phyloP scores from a whole-genome alignment of 2,797 vertebrate genomes.

The Syngnathus rostellatus region DNA sequence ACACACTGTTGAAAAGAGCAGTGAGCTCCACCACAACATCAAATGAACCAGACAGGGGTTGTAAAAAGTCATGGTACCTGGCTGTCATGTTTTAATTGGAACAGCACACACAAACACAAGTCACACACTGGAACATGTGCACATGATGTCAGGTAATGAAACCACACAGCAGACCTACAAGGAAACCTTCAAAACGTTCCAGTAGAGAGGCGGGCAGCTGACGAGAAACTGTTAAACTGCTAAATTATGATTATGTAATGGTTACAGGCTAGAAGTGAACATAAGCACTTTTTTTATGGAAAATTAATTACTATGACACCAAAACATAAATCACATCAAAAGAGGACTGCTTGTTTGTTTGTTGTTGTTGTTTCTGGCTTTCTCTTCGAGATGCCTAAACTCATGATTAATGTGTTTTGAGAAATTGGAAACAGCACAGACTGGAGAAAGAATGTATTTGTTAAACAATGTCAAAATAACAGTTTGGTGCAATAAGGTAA shows the following conservation, averaged over 20 bases:
- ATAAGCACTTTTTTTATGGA: background rate
- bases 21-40: too few species aligned
- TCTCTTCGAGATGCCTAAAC: too few species aligned
- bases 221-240: background rate
- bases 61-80: too few species aligned
- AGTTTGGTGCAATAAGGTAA: too few species aligned
- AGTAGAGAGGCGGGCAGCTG: background rate
- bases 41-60: too few species aligned
- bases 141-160: background rate
- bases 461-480: too few species aligned
- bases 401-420: too few species aligned
- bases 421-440: too few species aligned
- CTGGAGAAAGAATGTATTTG: too few species aligned
- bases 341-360: background rate
- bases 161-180: background rate
- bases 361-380: background rate
- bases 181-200: background rate
- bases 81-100: background rate
- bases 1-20: too few species aligned
- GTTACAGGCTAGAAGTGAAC: background rate
- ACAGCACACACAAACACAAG: background rate
- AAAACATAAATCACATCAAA: background rate
- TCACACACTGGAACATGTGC: background rate
- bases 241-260: conserved; percentile 3
- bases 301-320: background rate